Evolutionary conservation across 2,888 invertebrate genomes (phyloP), one percentile per base, ranked within the genome.

Genomic region (Acheta domesticus): DNA sequence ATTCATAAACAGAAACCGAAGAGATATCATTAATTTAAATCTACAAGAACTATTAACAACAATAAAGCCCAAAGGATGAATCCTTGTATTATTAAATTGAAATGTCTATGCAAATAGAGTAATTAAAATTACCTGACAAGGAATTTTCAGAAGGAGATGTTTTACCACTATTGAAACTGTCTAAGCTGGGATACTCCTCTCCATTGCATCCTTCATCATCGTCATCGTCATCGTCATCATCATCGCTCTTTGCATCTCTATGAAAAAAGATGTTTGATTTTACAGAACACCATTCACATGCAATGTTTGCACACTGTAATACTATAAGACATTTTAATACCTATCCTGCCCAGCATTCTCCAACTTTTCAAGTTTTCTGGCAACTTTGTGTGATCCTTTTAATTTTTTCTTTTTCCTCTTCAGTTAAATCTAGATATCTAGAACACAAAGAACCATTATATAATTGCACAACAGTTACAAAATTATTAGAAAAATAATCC

Each of bases 321-420:
- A 36, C 36, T 16, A 78, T 5, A 21, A n/a, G 62, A 62, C 62
- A 14, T 62, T n/a, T 62, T 62, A 62, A 62, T 86, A 89, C 86
- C 89, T 90, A 81, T 93, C 94, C 84, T 94, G 93, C 20, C 92
- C 92, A 83, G 93, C 90, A 82, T 92, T 93, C 87, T 96, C 96
- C 82, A 97, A 89, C 87, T 97, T 96, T 85, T 97, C 96, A 81
- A 97, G 87, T 86, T 97, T 97, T 85, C 94, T 94, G 0, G 96
- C 96, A 81, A 97, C 96, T 88, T 97, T 97, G 85, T 96, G 93
- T 78, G 94, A 94, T 73, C 95, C 94, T 86, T 96, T 96, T 21
- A 97, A 88, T 86, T 96, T 96, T n/a, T 84, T 96, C 96, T 84
- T 96, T 96, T 85, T 97, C 96, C 83, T 96, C 96, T 84, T 96